Evolutionary conservation across 2,797 vertebrate genomes (phyloP).

Genomic region (Phalanger gymnotis): DNA sequence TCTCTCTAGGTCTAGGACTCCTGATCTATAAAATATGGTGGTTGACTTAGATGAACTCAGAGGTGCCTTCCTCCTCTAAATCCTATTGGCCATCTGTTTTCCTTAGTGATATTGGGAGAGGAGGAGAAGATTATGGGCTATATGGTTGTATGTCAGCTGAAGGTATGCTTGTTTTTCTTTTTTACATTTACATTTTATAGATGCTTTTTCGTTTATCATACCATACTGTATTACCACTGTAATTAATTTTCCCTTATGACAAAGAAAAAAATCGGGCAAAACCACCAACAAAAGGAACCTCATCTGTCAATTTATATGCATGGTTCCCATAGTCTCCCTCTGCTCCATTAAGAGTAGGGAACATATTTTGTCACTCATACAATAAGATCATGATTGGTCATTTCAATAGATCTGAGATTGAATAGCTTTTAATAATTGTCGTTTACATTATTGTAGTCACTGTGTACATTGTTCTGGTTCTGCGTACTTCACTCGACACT

Average conservation of each 20-base stretch:
- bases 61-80: neutral
- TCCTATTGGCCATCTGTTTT: neutral
- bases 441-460: neutral
- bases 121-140: neutral
- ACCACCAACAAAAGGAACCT: neutral
- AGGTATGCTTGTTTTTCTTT: neutral
- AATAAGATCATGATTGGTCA: neutral
- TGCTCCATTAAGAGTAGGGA: neutral
- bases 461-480: neutral
- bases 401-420: neutral
- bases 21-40: constrained; percentile 1
- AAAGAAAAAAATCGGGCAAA: neutral
- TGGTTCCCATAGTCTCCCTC: neutral
- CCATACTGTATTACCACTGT: neutral
- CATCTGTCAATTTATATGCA: neutral
- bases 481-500: neutral
- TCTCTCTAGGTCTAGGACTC: neutral
- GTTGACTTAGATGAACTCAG: neutral
- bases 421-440: neutral
- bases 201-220: neutral
- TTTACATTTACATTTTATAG: neutral
- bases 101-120: neutral
- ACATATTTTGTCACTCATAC: neutral
- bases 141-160: neutral
- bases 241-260: neutral